Conservation (phyloP, 92 coral and sea anemone species). For the Heliopora coerulea region DNA sequence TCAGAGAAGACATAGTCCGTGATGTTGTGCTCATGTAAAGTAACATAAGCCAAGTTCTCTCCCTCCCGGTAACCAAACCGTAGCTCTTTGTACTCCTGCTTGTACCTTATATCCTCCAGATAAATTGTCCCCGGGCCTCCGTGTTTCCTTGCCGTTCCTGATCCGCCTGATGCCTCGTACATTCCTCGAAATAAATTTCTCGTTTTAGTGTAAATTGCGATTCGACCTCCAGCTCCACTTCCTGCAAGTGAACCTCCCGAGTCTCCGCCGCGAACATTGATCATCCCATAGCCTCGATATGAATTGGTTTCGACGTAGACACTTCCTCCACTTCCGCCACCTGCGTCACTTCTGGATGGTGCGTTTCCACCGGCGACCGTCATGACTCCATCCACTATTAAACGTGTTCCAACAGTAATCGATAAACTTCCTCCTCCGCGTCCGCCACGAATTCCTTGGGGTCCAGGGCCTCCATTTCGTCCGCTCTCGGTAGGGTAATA, state of each 20-base stretch:
- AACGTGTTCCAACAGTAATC: constrained; percentile 67
- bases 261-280: constrained; percentile 74
- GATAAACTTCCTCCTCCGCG: constrained; percentile 82
- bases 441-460: constrained; percentile 65
- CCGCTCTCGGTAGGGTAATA: constrained; percentile 78
- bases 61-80: constrained; percentile 66
- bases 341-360: constrained; percentile 61
- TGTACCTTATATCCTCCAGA: constrained; percentile 66
- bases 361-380: constrained; percentile 77
- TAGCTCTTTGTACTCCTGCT: constrained; percentile 65
- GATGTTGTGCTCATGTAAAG: constrained; percentile 65
- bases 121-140: constrained; percentile 94
- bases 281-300: constrained; percentile 74
- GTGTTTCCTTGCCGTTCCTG: constrained; percentile 48
- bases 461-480: constrained; percentile 74
- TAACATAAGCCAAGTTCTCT: constrained; percentile 68
- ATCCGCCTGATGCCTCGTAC: constrained; percentile 74
- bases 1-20: constrained; percentile 64
- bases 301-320: constrained; percentile 58
- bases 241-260: constrained; percentile 82
- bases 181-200: constrained; percentile 56
- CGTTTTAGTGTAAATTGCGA: constrained; percentile 61
- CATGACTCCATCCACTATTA: constrained; percentile 79
- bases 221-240: constrained; percentile 91
- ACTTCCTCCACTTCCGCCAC: constrained; percentile 99